Percentiles rank a stretch among this genome's conserved stretches.
These are phyloP conservation scores for Electrophaes corylata DNA, from an alignment of 2,888 invertebrate species.

Conservation along the genomic window DNA sequence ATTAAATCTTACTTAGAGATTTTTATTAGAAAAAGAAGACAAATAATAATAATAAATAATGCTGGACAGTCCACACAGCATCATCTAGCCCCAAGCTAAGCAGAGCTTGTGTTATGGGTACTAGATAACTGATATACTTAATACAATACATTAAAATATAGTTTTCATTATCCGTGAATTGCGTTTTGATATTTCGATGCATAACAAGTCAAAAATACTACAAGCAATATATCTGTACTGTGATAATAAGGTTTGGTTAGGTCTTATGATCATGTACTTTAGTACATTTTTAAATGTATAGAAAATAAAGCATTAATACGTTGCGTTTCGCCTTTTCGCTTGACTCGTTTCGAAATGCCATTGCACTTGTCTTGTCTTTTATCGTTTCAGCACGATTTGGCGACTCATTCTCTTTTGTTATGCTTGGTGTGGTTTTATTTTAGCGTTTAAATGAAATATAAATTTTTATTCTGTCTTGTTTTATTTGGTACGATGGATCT, in stretches of 20 bases:
- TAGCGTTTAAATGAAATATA: conserved; percentile 24
- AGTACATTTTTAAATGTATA: background rate
- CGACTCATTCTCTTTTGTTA: conserved; percentile 37
- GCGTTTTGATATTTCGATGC: too few species aligned
- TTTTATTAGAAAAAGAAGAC: too few species aligned
- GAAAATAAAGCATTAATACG: conserved; percentile 56
- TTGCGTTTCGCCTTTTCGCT: conserved; percentile 70
- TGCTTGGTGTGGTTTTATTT: conserved; percentile 55
- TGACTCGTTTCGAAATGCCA: conserved; percentile 54
- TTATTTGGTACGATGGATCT: background rate
- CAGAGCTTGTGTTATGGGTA: too few species aligned
- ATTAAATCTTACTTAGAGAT: too few species aligned
- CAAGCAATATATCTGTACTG: background rate
- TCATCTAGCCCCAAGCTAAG: too few species aligned
- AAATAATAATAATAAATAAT: too few species aligned
- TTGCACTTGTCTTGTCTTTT: conserved; percentile 47
- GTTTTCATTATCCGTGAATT: too few species aligned
- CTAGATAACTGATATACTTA: too few species aligned
- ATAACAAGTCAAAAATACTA: too few species aligned
- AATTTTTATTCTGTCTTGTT: conserved; percentile 18
- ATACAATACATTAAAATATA: too few species aligned
- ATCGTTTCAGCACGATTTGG: conserved; percentile 56
- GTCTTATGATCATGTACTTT: background rate
- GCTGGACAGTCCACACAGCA: too few species aligned
- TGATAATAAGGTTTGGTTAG: background rate